Base-by-base conservation (phyloP, 2,888 invertebrate genomes). In the Tenthredo notha region DNA sequence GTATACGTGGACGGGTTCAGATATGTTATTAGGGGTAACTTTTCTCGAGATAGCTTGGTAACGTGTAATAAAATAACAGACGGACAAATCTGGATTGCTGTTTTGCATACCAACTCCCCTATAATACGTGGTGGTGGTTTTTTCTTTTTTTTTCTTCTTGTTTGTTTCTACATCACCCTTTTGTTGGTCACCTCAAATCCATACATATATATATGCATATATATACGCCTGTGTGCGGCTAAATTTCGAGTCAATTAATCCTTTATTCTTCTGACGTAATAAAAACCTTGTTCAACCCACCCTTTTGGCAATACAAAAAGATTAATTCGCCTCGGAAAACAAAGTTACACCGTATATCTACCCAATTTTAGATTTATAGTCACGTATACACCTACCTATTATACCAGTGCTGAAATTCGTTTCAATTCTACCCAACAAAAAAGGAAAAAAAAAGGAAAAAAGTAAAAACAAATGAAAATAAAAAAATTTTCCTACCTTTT, bases 11-110 rank as follows among this genome's bases (percentile, higher is more conserved):
- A 33, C 7, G 25, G 25, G 25, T 61, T 21, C 61, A 61, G 61
- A 61, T 54, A 54, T 61, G 25, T 61, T 61, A 61, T 61, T 25
- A 61, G 21, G 61, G 54, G 25, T 21, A 43, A 18, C 25, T 43
- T 74, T 74, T 37, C 40, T 43, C 10, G 21, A 74, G n/a, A 43
- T 43, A 40, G 40, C 40, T 77, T 18, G n/a, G 21, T 47, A 47
- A 54, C 33, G 77, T 50, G n/a, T 54, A 37, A 77, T 54, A 77
- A 77, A 77, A 77, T 77, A 77, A 77, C 77, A 54, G 50, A 77
- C 50, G 54, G 29, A 54, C 77, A 77, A 77, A 77, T 54, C 77
- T 47, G n/a, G 29, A 77, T n/a, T 54, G 7, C 77, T 50, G 77
- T 50, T 77, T 77, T 77, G 77, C 77, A 77, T 77, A 77, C 50